Evolutionary conservation across 2,797 vertebrate species (phyloP).

Genomic region (Orestias chungarensis): DNA sequence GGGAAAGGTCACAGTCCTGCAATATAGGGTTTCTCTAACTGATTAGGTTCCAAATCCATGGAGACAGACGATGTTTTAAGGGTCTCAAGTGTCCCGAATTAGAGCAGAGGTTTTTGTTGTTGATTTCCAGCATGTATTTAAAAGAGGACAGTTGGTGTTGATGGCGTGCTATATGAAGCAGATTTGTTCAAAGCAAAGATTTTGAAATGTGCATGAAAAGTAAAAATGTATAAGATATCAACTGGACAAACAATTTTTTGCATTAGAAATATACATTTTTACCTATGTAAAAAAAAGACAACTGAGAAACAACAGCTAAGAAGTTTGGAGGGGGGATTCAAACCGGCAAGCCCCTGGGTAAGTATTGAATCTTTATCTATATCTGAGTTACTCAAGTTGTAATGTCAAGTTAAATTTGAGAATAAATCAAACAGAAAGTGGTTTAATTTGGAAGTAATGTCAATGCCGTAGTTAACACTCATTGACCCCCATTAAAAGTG

Average conservation of each 20-base stretch:
- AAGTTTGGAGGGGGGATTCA: too few relatives aligned
- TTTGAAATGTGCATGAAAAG: neutral
- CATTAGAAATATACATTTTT: neutral
- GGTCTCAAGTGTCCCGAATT: conserved; percentile 9
- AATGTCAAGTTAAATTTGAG: neutral
- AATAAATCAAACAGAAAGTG: neutral
- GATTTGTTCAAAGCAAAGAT: neutral
- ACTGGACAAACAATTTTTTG: neutral
- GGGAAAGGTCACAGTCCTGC: conserved; percentile 52
- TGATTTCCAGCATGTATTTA: conserved; percentile 26
- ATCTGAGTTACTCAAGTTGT: too few relatives aligned
- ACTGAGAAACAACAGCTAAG: too few relatives aligned
- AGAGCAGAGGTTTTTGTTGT: conserved; percentile 11
- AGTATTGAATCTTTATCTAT: too few relatives aligned
- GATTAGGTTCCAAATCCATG: conserved; percentile 46
- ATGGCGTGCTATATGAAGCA: too few relatives aligned
- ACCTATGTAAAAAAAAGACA: neutral
- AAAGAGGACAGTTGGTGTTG: conserved; percentile 14
- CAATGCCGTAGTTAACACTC: too few relatives aligned
- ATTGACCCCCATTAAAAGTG: too few relatives aligned
- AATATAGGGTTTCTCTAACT: conserved; percentile 39
- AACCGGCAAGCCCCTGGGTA: too few relatives aligned
- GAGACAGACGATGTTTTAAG: conserved; percentile 25
- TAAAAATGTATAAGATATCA: neutral
- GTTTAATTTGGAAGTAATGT: neutral